phyloP scores from a whole-genome alignment of 2,113 vertebrate genomes.

The Muntiacus reevesi region DNA sequence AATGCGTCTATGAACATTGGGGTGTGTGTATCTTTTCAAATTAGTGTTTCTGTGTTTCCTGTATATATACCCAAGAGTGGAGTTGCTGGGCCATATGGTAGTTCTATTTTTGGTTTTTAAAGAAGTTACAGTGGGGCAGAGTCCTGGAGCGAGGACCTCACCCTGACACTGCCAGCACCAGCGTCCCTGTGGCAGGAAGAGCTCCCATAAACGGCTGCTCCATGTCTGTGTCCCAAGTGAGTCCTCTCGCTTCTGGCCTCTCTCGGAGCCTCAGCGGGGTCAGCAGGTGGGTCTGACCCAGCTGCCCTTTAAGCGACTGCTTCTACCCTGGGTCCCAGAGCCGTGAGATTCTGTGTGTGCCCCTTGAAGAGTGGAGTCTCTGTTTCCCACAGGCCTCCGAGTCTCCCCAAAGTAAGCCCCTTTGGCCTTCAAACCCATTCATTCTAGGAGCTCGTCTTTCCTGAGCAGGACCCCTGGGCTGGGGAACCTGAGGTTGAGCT shows the following conservation, averaged over 20 bases:
- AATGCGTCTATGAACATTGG: neutral
- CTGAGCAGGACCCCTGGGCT: neutral
- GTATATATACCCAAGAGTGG: neutral
- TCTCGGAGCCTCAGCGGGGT: accelerated
- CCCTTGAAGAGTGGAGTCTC: neutral
- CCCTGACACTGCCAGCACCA: neutral
- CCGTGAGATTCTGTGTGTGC: neutral
- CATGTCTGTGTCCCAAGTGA: neutral
- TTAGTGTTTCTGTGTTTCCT: neutral
- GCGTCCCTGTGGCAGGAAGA: neutral
- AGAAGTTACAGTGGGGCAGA: neutral
- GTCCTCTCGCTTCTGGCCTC: neutral
- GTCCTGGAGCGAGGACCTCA: neutral
- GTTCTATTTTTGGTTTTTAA: neutral
- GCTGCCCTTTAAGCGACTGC: neutral
- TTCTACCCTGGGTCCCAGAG: accelerated
- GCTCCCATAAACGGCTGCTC: neutral
- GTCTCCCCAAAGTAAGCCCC: neutral
- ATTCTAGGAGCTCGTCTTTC: neutral
- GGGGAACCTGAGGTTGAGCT: accelerated
- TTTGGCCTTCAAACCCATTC: neutral
- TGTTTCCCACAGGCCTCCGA: neutral
- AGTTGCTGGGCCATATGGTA: neutral
- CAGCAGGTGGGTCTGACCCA: neutral
- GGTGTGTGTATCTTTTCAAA: neutral